Evolutionary conservation across 2,888 invertebrate genomes (phyloP).

Genomic region (Aspidiotus destructor): DNA sequence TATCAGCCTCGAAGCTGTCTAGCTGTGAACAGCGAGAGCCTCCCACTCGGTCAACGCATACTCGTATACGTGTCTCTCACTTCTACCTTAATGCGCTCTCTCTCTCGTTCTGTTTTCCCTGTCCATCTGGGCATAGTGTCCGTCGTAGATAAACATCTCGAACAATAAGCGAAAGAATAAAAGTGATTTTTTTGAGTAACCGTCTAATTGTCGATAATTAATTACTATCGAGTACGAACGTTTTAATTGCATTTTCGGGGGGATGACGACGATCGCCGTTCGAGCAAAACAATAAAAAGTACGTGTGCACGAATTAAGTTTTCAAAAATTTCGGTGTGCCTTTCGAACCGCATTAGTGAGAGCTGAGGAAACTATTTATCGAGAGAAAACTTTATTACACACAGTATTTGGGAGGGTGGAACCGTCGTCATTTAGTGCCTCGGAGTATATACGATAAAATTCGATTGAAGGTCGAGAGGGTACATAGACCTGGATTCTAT

Average conservation of each 20-base stretch:
- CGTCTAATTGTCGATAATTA: conserved; percentile 28
- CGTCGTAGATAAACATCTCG: conserved; percentile 13
- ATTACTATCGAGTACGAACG: conserved; percentile 16
- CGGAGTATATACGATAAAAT: no score
- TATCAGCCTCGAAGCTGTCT: conserved; percentile 28
- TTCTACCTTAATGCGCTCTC: background rate
- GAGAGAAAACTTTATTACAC: no score
- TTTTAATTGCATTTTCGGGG: conserved; percentile 17
- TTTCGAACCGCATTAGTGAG: no score
- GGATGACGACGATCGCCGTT: background rate
- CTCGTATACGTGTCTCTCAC: background rate
- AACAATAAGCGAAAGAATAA: conserved; percentile 27
- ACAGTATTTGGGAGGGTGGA: no score
- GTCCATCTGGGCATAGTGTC: background rate
- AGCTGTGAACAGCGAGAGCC: conserved; percentile 29
- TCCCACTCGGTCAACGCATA: conserved; percentile 22
- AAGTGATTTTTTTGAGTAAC: conserved; percentile 20
- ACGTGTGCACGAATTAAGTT: no score
- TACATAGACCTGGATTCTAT: no score
- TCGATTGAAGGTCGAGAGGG: no score
- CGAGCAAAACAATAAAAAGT: background rate
- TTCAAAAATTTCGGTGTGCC: no score
- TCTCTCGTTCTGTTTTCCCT: conserved; percentile 2
- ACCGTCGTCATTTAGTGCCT: no score
- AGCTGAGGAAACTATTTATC: no score